These are phyloP conservation scores for Sciurus niger DNA, from an alignment of 2,113 vertebrate genomes.

Conservation along the genomic window DNA sequence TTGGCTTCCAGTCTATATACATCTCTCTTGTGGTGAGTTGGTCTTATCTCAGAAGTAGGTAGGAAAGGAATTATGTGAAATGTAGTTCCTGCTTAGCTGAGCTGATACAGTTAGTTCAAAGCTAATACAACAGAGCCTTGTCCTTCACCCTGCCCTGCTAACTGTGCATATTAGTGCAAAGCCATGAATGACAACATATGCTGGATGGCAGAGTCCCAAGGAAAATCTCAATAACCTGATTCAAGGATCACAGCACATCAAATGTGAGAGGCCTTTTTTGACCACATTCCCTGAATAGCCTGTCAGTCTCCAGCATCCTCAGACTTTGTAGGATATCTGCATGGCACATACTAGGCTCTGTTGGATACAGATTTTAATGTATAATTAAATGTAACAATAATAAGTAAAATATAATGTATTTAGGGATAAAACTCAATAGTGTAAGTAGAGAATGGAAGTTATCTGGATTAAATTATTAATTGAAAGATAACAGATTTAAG, in stretches of 20 bases:
- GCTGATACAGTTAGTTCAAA: neutral
- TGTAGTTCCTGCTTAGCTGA: neutral
- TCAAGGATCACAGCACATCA: neutral
- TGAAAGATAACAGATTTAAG: constrained; percentile 2
- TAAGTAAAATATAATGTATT: neutral
- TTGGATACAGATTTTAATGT: neutral
- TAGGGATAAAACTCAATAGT: neutral
- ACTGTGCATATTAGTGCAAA: constrained; percentile 7
- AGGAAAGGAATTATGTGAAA: constrained; percentile 25
- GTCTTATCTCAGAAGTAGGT: neutral
- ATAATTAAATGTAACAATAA: constrained; percentile 47
- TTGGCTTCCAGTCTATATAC: neutral
- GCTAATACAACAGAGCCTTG: neutral
- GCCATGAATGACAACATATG: neutral
- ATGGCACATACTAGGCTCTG: neutral
- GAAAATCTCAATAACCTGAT: neutral
- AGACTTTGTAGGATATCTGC: neutral
- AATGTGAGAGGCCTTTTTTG: neutral
- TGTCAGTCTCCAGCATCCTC: neutral
- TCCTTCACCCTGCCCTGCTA: neutral
- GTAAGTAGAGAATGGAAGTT: neutral
- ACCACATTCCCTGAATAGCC: neutral
- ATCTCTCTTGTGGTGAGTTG: neutral
- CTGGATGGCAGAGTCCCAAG: neutral
- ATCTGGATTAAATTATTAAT: constrained; percentile 26